Evolutionary conservation across 2,113 vertebrate genomes (phyloP).

Genomic region (Malurus cyaneus): DNA sequence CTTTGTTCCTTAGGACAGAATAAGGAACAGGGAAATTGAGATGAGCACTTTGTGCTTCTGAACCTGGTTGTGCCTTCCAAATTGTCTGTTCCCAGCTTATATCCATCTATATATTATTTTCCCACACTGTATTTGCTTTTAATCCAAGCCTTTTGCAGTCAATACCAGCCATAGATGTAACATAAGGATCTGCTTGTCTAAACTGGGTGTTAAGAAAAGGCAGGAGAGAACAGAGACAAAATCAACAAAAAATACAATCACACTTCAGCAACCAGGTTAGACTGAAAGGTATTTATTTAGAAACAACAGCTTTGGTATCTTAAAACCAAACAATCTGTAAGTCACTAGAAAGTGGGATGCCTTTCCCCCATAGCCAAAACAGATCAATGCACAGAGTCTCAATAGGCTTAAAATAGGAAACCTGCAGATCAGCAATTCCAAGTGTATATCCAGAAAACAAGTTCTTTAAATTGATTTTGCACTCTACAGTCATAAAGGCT

Average conservation of each 20-base stretch:
- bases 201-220: not conserved
- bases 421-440: not conserved
- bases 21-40: not conserved
- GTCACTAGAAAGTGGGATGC: slow-evolving; percentile 64
- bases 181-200: not conserved
- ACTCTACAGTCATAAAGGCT: slow-evolving; percentile 16
- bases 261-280: not conserved
- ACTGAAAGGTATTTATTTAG: slow-evolving; percentile 77
- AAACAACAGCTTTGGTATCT: slow-evolving; percentile 81
- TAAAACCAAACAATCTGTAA: slow-evolving; percentile 70
- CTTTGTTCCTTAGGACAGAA: not conserved
- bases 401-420: slow-evolving; percentile 4
- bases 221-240: not conserved
- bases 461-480: not conserved
- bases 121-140: not conserved
- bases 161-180: not conserved
- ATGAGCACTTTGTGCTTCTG: not conserved
- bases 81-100: not conserved
- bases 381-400: slow-evolving; percentile 49
- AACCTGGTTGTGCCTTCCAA: not conserved
- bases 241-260: not conserved
- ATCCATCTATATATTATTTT: not conserved
- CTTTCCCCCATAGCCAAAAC: slow-evolving; percentile 8
- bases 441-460: not conserved
- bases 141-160: not conserved